phyloP scores from a whole-genome alignment of 2,113 vertebrate species.

The Ginglymostoma cirratum region DNA sequence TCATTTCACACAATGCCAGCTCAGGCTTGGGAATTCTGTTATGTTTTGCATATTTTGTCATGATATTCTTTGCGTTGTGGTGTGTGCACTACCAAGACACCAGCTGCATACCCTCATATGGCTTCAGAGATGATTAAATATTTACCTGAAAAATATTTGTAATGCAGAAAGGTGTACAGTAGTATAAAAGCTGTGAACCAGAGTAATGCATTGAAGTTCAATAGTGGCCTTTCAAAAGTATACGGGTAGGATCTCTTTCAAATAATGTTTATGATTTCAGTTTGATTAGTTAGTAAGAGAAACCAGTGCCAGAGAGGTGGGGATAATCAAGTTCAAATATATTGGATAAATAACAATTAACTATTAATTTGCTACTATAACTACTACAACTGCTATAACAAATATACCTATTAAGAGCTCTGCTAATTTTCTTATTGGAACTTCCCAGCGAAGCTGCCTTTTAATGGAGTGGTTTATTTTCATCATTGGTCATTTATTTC shows the following conservation, averaged over 20 bases:
- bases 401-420: not conserved
- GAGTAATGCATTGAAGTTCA: not conserved
- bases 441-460: not conserved
- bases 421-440: not conserved
- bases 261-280: not conserved
- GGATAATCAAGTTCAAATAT: not conserved
- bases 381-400: too few species aligned
- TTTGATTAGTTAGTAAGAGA: not conserved
- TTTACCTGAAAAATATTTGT: constrained; percentile 1
- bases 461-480: not conserved
- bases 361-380: not conserved
- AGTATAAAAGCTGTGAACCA: not conserved
- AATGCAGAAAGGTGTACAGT: not conserved
- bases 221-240: constrained; percentile 7
- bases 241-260: not conserved
- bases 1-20: not conserved
- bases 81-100: not conserved
- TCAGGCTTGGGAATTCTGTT: not conserved
- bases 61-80: not conserved
- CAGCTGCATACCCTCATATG: not conserved
- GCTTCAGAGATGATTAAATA: constrained; percentile 16
- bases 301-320: not conserved
- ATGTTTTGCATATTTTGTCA: not conserved
- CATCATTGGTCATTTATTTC: not conserved
- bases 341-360: not conserved